phyloP scores from a whole-genome alignment of 1,140 invertebrate species.

The Drosophila kohkoa region DNA sequence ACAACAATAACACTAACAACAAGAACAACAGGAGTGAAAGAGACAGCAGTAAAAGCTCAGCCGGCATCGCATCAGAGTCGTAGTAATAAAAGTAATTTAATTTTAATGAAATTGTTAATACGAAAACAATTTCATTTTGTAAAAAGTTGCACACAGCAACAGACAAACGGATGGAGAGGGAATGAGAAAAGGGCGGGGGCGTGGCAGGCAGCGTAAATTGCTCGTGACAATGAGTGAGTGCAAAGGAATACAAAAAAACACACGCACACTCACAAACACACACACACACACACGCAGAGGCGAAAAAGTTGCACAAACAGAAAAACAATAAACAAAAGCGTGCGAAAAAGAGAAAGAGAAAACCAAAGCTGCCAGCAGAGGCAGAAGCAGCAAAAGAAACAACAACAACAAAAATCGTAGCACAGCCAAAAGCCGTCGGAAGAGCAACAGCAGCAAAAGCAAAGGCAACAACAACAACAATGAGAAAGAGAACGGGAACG shows the following conservation, averaged over 20 bases:
- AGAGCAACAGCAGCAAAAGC: constrained; percentile 25
- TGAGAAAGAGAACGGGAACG: too few species aligned
- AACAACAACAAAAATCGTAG: constrained; percentile 27
- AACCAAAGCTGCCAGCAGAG: constrained; percentile 28
- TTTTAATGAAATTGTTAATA: constrained; percentile 84
- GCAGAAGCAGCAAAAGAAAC: constrained; percentile 26
- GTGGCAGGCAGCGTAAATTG: constrained; percentile 64
- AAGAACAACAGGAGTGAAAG: constrained; percentile 7
- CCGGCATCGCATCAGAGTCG: constrained; percentile 41
- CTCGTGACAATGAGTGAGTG: constrained; percentile 77
- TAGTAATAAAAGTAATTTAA: constrained; percentile 82
- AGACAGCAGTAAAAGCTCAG: constrained; percentile 31
- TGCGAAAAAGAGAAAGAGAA: constrained; percentile 55
- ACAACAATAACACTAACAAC: constrained; percentile 34
- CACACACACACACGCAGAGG: constrained; percentile 31
- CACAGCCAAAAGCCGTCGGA: constrained; percentile 56
- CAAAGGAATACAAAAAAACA: constrained; percentile 53
- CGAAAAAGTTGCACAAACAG: constrained; percentile 34
- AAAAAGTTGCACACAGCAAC: constrained; percentile 67
- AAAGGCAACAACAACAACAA: constrained; percentile 25
- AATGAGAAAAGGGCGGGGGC: not conserved
- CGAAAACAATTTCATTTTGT: constrained; percentile 84
- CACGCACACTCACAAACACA: constrained; percentile 33
- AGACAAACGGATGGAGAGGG: not conserved
- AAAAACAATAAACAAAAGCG: constrained; percentile 54